Conservation (phyloP, 2,888 invertebrate species). For the Pollenia labialis region DNA sequence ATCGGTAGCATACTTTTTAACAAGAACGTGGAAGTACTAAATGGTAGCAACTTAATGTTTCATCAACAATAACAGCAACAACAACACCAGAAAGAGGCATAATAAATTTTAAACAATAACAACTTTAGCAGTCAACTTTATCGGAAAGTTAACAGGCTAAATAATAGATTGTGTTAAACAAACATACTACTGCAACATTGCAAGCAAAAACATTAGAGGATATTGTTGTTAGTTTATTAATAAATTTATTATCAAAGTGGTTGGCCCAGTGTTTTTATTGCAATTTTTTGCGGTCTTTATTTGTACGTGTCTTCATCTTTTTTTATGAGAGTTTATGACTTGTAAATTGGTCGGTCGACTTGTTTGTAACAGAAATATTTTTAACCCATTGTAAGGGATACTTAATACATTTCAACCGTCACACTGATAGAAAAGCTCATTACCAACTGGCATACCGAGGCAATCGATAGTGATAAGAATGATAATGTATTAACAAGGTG, state of each 20-base stretch:
- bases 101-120: conserved; percentile 8
- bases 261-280: conserved; percentile 46
- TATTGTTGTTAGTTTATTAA: conserved; percentile 29
- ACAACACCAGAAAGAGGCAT: background rate
- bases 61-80: conserved; percentile 39
- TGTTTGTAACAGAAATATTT: conserved; percentile 34
- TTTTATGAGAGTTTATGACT: conserved; percentile 54
- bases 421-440: too few relatives aligned
- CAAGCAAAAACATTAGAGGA: conserved; percentile 4
- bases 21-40: conserved; percentile 55
- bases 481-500: too few relatives aligned
- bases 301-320: background rate
- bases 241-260: conserved; percentile 49
- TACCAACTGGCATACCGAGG: too few relatives aligned
- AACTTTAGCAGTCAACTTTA: conserved; percentile 8
- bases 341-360: conserved; percentile 17
- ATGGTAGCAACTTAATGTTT: conserved; percentile 65
- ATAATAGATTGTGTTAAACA: conserved; percentile 13
- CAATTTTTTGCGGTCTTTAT: conserved; percentile 8
- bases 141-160: conserved; percentile 17
- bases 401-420: too few relatives aligned
- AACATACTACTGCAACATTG: background rate
- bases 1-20: conserved; percentile 58
- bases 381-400: conserved; percentile 53
- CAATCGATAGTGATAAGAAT: too few relatives aligned